Conservation (phyloP, 2,113 vertebrate species). For the Polyodon spathula region DNA sequence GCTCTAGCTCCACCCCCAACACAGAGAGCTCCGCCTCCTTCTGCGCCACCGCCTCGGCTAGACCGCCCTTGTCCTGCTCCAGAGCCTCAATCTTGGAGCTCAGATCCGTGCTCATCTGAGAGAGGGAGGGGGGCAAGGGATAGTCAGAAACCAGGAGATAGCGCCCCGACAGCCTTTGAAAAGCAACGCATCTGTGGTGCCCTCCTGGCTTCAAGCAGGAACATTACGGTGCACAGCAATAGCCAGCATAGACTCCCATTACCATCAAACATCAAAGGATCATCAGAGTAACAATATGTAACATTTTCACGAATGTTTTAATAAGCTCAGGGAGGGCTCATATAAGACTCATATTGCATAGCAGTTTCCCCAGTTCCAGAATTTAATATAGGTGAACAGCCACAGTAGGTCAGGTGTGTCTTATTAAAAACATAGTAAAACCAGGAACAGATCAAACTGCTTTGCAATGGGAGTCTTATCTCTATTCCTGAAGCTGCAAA, state of each 20-base stretch:
- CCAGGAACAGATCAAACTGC: too few species aligned
- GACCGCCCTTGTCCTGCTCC: constrained; percentile 55
- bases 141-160: neutral
- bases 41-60: constrained; percentile 40
- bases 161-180: neutral
- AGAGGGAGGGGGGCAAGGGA: neutral
- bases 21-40: constrained; percentile 46
- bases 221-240: neutral
- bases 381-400: too few species aligned
- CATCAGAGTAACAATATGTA: neutral
- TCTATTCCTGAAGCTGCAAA: too few species aligned
- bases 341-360: too few species aligned
- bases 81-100: constrained; percentile 41
- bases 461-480: too few species aligned
- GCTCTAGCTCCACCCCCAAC: constrained; percentile 54
- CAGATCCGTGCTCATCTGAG: constrained; percentile 54
- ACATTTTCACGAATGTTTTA: too few species aligned
- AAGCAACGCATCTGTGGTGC: too few species aligned
- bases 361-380: too few species aligned
- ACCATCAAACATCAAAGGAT: neutral
- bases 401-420: too few species aligned
- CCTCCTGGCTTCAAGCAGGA: too few species aligned
- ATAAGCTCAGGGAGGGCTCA: too few species aligned
- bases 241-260: neutral
- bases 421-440: too few species aligned